phyloP scores from a whole-genome alignment of 2,888 invertebrate species.

The Apeira syringaria region DNA sequence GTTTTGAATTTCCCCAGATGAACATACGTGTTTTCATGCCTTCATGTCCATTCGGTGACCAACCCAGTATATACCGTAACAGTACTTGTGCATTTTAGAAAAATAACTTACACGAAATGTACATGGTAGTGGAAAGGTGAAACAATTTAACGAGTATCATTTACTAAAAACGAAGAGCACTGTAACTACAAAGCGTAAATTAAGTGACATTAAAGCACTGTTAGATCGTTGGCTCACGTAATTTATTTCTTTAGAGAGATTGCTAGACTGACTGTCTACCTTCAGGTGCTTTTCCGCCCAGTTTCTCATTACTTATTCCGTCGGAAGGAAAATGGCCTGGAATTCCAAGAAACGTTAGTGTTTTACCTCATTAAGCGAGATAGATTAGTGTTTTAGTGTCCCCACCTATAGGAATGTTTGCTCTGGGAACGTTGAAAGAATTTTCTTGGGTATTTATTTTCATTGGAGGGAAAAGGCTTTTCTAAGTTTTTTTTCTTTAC shows the following conservation, averaged over 20 bases:
- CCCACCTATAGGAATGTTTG: not conserved
- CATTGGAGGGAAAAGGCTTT: too few relatives aligned
- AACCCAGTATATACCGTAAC: too few relatives aligned
- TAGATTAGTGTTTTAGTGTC: conserved; percentile 23
- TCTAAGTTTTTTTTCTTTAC: too few relatives aligned
- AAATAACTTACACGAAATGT: too few relatives aligned
- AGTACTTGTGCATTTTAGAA: too few relatives aligned
- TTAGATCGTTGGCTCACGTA: conserved; percentile 12
- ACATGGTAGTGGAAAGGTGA: too few relatives aligned
- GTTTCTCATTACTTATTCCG: conserved; percentile 30
- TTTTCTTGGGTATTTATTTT: too few relatives aligned
- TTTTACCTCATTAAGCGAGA: conserved; percentile 28
- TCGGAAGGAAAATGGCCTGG: conserved; percentile 19
- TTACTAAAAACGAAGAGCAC: conserved; percentile 11
- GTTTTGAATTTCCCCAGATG: too few relatives aligned
- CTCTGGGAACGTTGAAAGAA: conserved; percentile 19
- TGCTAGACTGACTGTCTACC: conserved; percentile 20
- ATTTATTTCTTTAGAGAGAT: conserved; percentile 22
- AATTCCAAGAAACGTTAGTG: conserved; percentile 20
- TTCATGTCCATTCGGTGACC: too few relatives aligned
- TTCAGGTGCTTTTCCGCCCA: conserved; percentile 25
- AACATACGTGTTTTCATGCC: too few relatives aligned
- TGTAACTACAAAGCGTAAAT: conserved; percentile 11
- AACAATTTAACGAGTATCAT: conserved; percentile 3
- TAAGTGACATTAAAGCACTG: conserved; percentile 11